A percentile compares a stretch with the other conserved stretches of the same genome.
These are phyloP conservation scores for Strigamia transsilvanica DNA, from an alignment of 2,888 invertebrate species.

Conservation along the genomic window DNA sequence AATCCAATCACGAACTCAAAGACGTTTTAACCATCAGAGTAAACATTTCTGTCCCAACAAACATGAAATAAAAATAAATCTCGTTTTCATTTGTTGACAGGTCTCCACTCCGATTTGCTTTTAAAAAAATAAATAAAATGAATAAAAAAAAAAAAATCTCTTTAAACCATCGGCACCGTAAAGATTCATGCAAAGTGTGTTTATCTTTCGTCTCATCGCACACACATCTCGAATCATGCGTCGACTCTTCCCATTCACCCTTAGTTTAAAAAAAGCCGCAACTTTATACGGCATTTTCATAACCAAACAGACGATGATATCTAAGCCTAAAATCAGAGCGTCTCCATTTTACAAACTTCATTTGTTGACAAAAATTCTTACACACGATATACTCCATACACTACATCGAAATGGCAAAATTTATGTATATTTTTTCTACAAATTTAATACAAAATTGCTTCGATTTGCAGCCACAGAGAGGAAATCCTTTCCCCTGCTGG, in stretches of 20 bases:
- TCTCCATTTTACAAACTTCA: neutral
- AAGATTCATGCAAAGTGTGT: slow-evolving; percentile 32
- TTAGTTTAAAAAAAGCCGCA: neutral
- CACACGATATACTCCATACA: neutral
- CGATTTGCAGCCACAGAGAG: too few species aligned
- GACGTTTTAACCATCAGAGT: neutral
- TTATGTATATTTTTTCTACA: too few species aligned
- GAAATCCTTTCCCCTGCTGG: too few species aligned
- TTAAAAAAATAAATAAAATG: neutral
- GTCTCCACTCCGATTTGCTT: neutral
- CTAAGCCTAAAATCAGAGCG: neutral
- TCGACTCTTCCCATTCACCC: neutral
- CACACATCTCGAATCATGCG: neutral
- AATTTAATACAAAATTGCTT: too few species aligned
- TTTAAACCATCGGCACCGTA: neutral
- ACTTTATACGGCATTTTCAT: neutral
- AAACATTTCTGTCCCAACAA: neutral
- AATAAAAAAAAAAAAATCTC: neutral
- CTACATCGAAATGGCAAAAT: neutral
- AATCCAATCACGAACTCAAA: neutral
- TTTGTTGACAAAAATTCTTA: slow-evolving; percentile 35
- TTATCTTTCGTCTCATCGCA: slow-evolving; percentile 21
- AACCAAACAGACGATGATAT: slow-evolving; percentile 16
- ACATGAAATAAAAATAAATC: neutral
- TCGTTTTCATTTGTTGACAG: neutral